Base-by-base conservation (phyloP, 2,797 vertebrate species). In the Poeciliopsis turneri region DNA sequence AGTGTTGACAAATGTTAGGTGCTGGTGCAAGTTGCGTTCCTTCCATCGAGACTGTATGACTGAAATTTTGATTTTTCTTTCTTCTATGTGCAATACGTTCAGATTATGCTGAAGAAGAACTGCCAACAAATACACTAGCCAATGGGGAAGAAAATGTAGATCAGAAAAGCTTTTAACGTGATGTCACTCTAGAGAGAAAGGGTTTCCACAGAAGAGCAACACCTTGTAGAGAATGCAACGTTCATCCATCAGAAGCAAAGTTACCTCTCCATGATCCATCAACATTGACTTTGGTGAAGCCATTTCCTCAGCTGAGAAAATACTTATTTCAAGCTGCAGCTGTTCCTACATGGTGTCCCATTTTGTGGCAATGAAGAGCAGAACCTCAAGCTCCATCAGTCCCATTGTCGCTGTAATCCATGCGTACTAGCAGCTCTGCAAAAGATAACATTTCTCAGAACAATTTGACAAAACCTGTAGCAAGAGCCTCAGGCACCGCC, bases 241-340 rank as follows among this genome's bases (percentile, higher is more conserved):
- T 64, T 36, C 18, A 25, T 68, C 33, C 1, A 15, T 61, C 55
- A 75, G 15, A 11, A 20, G 45, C 55, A 39, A 78, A 72, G 20
- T 89, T 89, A 95, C 94, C 94, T 94, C 88, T 57, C 91, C 84
- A 77, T 84, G 87, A 83, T 93, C 93, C 94, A 94, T 94, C 73
- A 20, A n/a, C 61, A 70, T 90, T 82, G 86, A 57, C 57, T 73
- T 76, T 30, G 78, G 74, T 72, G 79, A 72, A 51, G 86, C 74
- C 74, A 84, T 86, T 89, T 93, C 80, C 41, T 61, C 57, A 3
- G n/a, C n/a, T 30, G 74, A 33, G 39, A 76, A 84, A 83, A 46
- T 15, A 7, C 28, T 59, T 69, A 57, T 74, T 51, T 75, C 20
- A 81, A 47, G 28, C 53, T 5, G 55, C 64, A 30, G 4, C n/a